Percentiles rank a stretch among this genome's conserved stretches.
These are phyloP conservation scores for Drosophila falleni DNA, from an alignment of 2,888 invertebrate species.

Conservation along the genomic window DNA sequence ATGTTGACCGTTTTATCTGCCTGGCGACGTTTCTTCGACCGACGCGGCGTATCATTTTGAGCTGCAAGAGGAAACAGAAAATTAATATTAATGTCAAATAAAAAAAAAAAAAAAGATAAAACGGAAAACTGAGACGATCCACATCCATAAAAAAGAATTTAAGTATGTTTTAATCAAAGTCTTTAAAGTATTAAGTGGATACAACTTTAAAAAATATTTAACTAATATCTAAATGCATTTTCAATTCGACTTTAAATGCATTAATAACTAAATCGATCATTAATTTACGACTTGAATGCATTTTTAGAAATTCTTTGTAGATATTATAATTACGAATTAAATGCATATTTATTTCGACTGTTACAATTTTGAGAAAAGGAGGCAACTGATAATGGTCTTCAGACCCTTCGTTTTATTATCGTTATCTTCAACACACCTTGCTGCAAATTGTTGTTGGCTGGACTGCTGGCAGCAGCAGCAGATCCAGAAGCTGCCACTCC, in stretches of 20 bases:
- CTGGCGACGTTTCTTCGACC: slow-evolving; percentile 88
- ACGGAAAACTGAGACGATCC: too few relatives aligned
- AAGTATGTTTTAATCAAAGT: too few relatives aligned
- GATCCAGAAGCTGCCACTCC: slow-evolving; percentile 33
- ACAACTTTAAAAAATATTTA: not conserved
- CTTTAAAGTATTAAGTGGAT: too few relatives aligned
- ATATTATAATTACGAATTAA: not conserved
- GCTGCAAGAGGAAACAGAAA: slow-evolving; percentile 54
- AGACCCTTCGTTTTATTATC: slow-evolving; percentile 42
- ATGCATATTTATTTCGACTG: not conserved
- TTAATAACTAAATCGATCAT: not conserved
- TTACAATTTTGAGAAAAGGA: slow-evolving; percentile 8
- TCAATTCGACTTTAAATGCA: not conserved
- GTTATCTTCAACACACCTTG: slow-evolving; percentile 70
- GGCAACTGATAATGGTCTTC: slow-evolving; percentile 7
- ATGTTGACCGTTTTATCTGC: slow-evolving; percentile 88
- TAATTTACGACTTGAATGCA: not conserved
- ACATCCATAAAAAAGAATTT: too few relatives aligned
- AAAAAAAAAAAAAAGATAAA: too few relatives aligned
- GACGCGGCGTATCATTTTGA: slow-evolving; percentile 85
- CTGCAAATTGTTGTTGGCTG: slow-evolving; percentile 45
- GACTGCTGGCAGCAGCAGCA: slow-evolving; percentile 38
- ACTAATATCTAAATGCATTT: not conserved
- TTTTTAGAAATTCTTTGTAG: not conserved
- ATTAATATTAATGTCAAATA: not conserved